These are phyloP conservation scores for Sakesphorus luctuosus DNA, from an alignment of 2,113 vertebrate genomes.

Conservation along the genomic window DNA sequence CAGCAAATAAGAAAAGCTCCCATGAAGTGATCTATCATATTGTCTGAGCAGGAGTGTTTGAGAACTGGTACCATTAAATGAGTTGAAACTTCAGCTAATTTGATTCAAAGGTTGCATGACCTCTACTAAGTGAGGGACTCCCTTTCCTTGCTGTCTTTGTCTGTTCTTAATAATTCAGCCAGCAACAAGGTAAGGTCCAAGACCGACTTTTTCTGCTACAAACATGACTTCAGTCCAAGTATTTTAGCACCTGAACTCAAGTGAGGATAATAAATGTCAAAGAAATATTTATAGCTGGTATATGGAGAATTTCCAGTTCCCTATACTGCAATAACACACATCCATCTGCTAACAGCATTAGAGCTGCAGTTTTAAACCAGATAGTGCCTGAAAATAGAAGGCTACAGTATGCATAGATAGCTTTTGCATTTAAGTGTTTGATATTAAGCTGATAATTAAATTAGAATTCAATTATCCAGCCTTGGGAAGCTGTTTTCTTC, in stretches of 20 bases:
- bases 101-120: conserved; percentile 75
- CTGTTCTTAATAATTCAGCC: conserved; percentile 78
- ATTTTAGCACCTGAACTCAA: conserved; percentile 95
- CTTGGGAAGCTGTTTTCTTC: not conserved
- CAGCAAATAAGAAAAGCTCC: not conserved
- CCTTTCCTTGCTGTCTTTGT: conserved; percentile 63
- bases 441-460: conserved; percentile 68
- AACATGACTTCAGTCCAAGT: conserved; percentile 83
- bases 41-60: conserved; percentile 61
- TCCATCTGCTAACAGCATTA: conserved; percentile 95
- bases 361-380: conserved; percentile 60
- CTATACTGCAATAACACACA: conserved; percentile 84
- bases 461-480: conserved; percentile 67
- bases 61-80: conserved; percentile 60
- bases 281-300: conserved; percentile 93
- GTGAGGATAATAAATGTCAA: conserved; percentile 94
- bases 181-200: conserved; percentile 70
- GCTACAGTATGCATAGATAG: conserved; percentile 48
- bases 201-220: conserved; percentile 72
- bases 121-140: conserved; percentile 73
- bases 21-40: conserved; percentile 73
- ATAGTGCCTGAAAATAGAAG: conserved; percentile 80
- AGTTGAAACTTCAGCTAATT: conserved; percentile 74
- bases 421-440: conserved; percentile 61
- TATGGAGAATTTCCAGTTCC: conserved; percentile 94